Conservation (phyloP, 2,888 invertebrate genomes). For the Lymantria dispar region DNA sequence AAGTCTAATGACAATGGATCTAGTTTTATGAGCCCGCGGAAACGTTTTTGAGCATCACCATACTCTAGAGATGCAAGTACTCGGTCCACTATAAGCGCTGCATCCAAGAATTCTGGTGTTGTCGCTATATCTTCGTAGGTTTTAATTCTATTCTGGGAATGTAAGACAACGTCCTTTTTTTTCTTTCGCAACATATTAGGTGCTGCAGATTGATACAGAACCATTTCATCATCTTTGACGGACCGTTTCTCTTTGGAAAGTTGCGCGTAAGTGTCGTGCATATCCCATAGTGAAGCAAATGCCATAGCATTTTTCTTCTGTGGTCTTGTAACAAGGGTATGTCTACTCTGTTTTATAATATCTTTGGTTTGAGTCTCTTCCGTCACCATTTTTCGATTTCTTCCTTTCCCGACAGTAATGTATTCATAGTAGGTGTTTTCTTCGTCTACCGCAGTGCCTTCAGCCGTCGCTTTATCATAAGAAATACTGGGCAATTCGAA, state of each 20-base stretch:
- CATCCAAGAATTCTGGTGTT: slow-evolving; percentile 80
- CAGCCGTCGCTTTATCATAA: slow-evolving; percentile 81
- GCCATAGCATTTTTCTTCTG: slow-evolving; percentile 81
- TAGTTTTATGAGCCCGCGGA: slow-evolving; percentile 84
- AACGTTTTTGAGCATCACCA: slow-evolving; percentile 85
- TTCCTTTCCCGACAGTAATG: slow-evolving; percentile 85
- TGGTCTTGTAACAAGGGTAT: slow-evolving; percentile 82
- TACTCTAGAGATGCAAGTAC: slow-evolving; percentile 87
- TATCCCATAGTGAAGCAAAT: slow-evolving; percentile 90
- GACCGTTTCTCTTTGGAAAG: slow-evolving; percentile 49
- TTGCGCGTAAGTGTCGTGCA: slow-evolving; percentile 86
- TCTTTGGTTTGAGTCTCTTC: slow-evolving; percentile 87
- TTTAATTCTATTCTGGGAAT: slow-evolving; percentile 34
- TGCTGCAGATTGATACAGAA: slow-evolving; percentile 66
- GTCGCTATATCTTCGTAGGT: slow-evolving; percentile 52
- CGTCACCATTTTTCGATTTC: slow-evolving; percentile 84
- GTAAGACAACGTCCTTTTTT: slow-evolving; percentile 28
- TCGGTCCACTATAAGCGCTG: slow-evolving; percentile 86
- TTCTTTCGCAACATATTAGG: slow-evolving; percentile 55
- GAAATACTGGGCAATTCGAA: slow-evolving; percentile 85
- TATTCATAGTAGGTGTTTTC: slow-evolving; percentile 86
- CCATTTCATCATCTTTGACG: slow-evolving; percentile 72
- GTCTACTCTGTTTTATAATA: slow-evolving; percentile 84
- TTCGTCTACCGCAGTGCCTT: slow-evolving; percentile 80
- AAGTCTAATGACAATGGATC: slow-evolving; percentile 85